phyloP scores from a whole-genome alignment of 23 tunicate species.

The Phallusia fumigata region DNA sequence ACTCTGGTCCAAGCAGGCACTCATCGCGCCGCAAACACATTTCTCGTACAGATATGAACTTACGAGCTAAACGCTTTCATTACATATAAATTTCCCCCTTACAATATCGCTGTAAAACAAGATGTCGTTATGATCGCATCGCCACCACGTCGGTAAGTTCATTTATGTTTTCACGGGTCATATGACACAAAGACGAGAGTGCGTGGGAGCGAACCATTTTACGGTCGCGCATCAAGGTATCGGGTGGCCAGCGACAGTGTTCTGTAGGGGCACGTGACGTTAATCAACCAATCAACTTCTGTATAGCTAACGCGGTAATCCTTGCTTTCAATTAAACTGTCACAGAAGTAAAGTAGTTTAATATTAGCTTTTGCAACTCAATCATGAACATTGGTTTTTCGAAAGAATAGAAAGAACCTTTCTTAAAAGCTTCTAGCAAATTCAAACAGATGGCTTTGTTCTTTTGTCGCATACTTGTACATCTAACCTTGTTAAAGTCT shows the following conservation, averaged over 20 bases:
- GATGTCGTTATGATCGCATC: neutral
- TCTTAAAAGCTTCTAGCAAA: no score
- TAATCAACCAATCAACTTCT: neutral
- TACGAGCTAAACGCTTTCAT: neutral
- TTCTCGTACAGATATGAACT: neutral
- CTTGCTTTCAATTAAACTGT: no score
- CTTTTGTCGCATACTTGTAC: no score
- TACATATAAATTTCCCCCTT: neutral
- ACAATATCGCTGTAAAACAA: neutral
- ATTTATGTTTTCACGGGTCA: constrained; percentile 14
- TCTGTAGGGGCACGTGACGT: neutral
- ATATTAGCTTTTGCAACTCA: no score
- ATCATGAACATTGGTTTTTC: no score
- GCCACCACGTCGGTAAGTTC: constrained; percentile 6
- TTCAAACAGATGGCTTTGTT: no score
- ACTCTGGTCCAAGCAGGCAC: neutral
- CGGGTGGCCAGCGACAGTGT: neutral
- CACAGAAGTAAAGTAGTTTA: no score
- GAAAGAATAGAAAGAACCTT: no score
- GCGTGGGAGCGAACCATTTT: constrained; percentile 11
- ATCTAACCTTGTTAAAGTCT: no score
- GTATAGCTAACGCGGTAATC: no score
- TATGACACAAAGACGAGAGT: neutral
- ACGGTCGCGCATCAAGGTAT: neutral
- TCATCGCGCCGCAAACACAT: neutral